Conservation (phyloP, 2,888 invertebrate species). For the Urechis unicinctus region DNA sequence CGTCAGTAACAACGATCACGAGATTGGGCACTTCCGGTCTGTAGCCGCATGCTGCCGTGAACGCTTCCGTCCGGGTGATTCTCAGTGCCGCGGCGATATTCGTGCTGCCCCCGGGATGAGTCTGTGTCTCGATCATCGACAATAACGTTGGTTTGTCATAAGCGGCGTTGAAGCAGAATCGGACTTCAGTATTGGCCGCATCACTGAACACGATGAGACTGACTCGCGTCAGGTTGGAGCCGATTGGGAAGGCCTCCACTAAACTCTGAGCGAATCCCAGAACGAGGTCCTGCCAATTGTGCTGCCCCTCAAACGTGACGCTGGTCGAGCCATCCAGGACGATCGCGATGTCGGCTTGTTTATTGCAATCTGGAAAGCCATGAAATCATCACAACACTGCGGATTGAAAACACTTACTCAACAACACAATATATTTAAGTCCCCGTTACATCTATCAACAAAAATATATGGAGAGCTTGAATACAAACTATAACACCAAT, state of each 20-base stretch:
- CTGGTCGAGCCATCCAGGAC: conserved; percentile 13
- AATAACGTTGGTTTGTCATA: neutral
- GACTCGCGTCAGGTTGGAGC: conserved; percentile 1
- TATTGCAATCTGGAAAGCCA: conserved; percentile 7
- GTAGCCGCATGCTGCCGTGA: conserved; percentile 6
- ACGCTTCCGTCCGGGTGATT: neutral
- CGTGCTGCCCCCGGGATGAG: conserved; percentile 11
- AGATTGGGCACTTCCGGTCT: conserved; percentile 7
- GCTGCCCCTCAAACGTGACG: conserved; percentile 6
- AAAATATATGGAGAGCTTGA: too few relatives aligned
- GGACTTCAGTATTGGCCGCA: neutral
- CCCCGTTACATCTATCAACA: too few relatives aligned
- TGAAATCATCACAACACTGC: too few relatives aligned
- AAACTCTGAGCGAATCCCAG: conserved; percentile 7
- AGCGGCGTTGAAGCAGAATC: conserved; percentile 3
- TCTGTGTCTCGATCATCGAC: conserved; percentile 2
- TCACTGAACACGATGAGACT: conserved; percentile 9
- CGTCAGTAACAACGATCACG: conserved; percentile 14
- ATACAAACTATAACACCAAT: too few relatives aligned
- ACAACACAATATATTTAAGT: too few relatives aligned
- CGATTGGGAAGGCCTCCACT: conserved; percentile 9
- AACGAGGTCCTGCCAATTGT: conserved; percentile 9
- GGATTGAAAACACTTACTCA: too few relatives aligned
- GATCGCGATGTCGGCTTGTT: conserved; percentile 4
- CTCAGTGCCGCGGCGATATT: conserved; percentile 14